A percentile compares a stretch with the other conserved stretches of the same genome.
Evolutionary conservation across 2,797 vertebrate genomes (phyloP).

Genomic region (Lemur catta): DNA sequence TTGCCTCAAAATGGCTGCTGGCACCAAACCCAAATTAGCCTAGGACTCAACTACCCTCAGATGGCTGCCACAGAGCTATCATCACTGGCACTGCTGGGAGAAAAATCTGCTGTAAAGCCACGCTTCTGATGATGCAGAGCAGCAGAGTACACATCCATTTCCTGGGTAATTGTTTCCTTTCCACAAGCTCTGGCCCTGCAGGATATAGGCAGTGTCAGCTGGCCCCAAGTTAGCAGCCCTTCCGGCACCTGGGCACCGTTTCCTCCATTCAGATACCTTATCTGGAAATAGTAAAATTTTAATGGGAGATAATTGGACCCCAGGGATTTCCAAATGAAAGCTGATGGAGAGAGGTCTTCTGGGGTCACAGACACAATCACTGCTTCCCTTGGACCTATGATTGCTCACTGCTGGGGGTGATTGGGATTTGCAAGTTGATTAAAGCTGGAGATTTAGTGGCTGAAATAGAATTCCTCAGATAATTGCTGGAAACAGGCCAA

Average conservation of each 20-base stretch:
- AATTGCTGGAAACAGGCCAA: constrained; percentile 74
- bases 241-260: background rate
- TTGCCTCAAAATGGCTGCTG: background rate
- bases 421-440: constrained; percentile 71
- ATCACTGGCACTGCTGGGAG: background rate
- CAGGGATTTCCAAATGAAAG: constrained; percentile 21
- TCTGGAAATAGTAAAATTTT: constrained; percentile 49
- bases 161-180: background rate
- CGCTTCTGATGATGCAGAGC: background rate
- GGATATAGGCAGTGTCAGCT: background rate
- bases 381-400: constrained; percentile 21
- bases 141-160: background rate
- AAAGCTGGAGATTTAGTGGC: constrained; percentile 62
- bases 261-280: constrained; percentile 20
- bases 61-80: background rate
- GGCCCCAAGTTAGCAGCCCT: constrained; percentile 23
- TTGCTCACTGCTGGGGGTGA: constrained; percentile 50
- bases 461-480: constrained; percentile 71
- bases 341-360: constrained; percentile 22
- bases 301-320: background rate
- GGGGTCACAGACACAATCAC: constrained; percentile 3
- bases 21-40: constrained; percentile 20
- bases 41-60: constrained; percentile 33
- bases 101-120: constrained; percentile 5
- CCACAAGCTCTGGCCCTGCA: background rate